Base-by-base conservation (phyloP, 2,113 vertebrate species). In the Parotia lawesii region DNA sequence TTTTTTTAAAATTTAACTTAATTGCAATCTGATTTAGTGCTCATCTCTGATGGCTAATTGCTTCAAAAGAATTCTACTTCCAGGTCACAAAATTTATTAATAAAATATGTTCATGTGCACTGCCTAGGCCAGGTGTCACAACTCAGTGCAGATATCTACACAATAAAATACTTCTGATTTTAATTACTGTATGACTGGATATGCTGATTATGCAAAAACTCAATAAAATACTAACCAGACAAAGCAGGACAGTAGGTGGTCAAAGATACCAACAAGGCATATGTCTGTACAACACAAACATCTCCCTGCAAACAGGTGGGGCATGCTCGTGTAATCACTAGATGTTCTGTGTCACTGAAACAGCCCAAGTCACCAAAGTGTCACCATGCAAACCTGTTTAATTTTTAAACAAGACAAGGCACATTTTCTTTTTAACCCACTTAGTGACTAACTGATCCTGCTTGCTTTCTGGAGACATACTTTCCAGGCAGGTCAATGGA, bases 61-160 rank as follows among this genome's bases (percentile, higher is more conserved):
- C 15, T 86, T 94, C 50, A 53, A 84, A 95, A 89, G 29, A 79
- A 69, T 87, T 81, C 70, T 87, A 27, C 48, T 93, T 89, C 40
- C 75, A 74, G 48, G 45, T 94, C 73, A 87, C 73, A 85, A 77
- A 89, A 91, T 60, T 73, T 76, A 94, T 40, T 47, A 93, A 94
- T 87, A 91, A 87, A 94, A 75, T 15, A 47, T 75, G 14, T 56
- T 89, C 12, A 20, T 4, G 4, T 53, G 54, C 33, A 69, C 29
- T 71, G 57, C 29, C 44, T 87, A 72, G 66, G 45, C 18, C 84
- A 91, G 28, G 18, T 48, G 37, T 85, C 38, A 79, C 10, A 79
- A 51, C 51, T 18, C 44, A 40, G n/a, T 70, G 35, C 28, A 45
- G 28, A 69, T 76, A 87, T 42, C 42, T 42, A 62, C 45, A 31